Conservation (phyloP, 2,797 vertebrate species). For the Sebastes taczanowskii region DNA sequence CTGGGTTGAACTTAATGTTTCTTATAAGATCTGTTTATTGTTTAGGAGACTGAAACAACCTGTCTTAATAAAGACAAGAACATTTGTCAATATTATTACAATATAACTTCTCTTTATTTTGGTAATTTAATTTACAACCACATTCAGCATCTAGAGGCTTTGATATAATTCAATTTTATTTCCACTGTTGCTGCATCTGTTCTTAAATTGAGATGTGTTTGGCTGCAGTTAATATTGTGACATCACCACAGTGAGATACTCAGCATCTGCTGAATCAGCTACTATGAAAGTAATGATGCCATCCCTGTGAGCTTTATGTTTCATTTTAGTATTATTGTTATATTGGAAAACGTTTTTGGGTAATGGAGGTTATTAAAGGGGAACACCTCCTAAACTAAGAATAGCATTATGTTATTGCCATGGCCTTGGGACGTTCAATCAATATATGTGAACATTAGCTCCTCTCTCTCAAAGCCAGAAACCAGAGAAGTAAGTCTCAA, state of each 20-base stretch:
- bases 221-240: neutral
- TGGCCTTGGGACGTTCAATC: too few species aligned
- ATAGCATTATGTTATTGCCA: too few species aligned
- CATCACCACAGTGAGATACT: neutral
- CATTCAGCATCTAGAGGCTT: neutral
- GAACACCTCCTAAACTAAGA: too few species aligned
- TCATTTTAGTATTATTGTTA: neutral
- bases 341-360: neutral
- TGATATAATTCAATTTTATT: neutral
- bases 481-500: neutral
- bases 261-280: constrained; percentile 18
- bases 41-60: neutral
- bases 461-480: too few species aligned
- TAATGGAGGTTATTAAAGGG: too few species aligned
- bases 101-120: neutral
- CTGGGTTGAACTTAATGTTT: too few species aligned
- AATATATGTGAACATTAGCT: too few species aligned
- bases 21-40: neutral
- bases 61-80: neutral
- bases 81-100: neutral
- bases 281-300: neutral
- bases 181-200: neutral
- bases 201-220: neutral
- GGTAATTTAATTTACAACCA: neutral
- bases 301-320: neutral